A percentile compares a stretch with the other conserved stretches of the same genome.
phyloP scores from a whole-genome alignment of 1,140 invertebrate species.

The Homarus americanus region DNA sequence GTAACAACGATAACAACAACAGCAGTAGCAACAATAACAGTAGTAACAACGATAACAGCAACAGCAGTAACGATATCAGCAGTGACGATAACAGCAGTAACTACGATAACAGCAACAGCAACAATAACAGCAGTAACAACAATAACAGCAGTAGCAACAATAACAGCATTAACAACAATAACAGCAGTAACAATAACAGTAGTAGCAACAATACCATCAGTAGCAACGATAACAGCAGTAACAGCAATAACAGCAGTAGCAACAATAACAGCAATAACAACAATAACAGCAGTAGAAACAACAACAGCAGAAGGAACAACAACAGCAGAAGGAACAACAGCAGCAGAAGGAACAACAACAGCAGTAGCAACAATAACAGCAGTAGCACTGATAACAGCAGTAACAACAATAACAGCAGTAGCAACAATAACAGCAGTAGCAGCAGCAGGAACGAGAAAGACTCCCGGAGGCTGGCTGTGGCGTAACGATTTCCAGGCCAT shows the following conservation, averaged over 20 bases:
- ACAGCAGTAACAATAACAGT: background rate
- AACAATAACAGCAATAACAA: background rate
- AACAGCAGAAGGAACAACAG: background rate
- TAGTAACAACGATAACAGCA: background rate
- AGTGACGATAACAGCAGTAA: background rate
- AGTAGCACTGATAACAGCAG: background rate
- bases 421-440: background rate
- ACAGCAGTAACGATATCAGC: background rate
- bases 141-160: background rate
- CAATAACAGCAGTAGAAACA: background rate
- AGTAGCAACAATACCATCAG: background rate
- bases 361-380: background rate
- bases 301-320: background rate
- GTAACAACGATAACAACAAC: background rate
- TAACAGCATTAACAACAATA: background rate
- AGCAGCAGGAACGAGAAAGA: background rate
- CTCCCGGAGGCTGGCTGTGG: slow-evolving; percentile 1
- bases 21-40: background rate
- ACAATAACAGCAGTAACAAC: background rate
- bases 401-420: background rate
- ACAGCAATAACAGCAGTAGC: background rate
- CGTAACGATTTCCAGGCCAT: slow-evolving; percentile 2
- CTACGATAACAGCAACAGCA: background rate
- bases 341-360: background rate
- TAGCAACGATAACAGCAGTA: background rate